Conservation (phyloP, 2,797 vertebrate species). For the Rallus crepitans region DNA sequence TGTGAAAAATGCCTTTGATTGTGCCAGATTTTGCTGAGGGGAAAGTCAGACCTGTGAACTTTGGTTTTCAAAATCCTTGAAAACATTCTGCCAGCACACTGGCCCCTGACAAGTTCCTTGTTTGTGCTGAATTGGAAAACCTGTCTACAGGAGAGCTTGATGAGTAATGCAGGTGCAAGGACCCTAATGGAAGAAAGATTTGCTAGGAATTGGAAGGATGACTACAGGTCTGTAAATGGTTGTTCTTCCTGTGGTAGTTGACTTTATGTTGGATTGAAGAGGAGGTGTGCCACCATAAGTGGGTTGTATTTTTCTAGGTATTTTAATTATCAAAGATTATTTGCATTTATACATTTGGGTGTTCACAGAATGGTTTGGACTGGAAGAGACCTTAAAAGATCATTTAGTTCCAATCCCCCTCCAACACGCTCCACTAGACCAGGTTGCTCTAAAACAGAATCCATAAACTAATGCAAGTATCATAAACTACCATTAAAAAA, state of each 20-base stretch:
- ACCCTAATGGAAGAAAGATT: conserved; percentile 31
- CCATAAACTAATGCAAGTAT: background rate
- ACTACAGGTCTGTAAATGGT: background rate
- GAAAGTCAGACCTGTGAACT: background rate
- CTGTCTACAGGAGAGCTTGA: background rate
- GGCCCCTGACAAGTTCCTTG: background rate
- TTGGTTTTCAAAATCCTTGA: background rate
- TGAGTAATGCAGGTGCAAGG: background rate
- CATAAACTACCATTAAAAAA: background rate
- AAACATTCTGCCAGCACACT: background rate
- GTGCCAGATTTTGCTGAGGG: background rate
- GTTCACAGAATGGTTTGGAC: background rate
- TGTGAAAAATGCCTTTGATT: background rate
- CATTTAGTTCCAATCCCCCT: no score
- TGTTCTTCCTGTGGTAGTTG: conserved; percentile 36
- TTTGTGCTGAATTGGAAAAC: background rate
- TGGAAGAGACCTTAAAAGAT: no score
- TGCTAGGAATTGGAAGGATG: conserved; percentile 9
- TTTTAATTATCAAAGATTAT: background rate
- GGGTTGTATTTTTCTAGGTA: background rate
- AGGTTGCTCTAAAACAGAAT: background rate
- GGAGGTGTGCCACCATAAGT: conserved; percentile 40
- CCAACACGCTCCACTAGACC: no score
- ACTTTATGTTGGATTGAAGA: conserved; percentile 40
- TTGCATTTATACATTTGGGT: background rate